Evolutionary conservation across 2,797 vertebrate genomes (phyloP).

Genomic region (Valencia hispanica): DNA sequence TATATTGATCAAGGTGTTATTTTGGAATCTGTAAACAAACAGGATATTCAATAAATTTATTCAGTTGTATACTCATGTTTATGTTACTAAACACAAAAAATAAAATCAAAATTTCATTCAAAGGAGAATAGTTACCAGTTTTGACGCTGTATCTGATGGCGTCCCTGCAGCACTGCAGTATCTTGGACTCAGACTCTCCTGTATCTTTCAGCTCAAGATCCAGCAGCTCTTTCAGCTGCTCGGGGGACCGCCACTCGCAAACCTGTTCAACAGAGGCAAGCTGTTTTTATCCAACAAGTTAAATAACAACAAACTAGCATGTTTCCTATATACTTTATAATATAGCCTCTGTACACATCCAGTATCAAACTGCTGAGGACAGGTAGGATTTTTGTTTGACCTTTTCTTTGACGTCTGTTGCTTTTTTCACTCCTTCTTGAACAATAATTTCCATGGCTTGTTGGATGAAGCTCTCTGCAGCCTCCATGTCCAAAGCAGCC

Average conservation of each 20-base stretch:
- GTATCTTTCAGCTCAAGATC: slow-evolving; percentile 85
- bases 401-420: slow-evolving; percentile 68
- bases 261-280: slow-evolving; percentile 70
- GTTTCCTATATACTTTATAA: background rate
- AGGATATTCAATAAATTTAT: background rate
- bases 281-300: background rate
- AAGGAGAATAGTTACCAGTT: slow-evolving; percentile 76
- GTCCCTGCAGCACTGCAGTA: slow-evolving; percentile 84
- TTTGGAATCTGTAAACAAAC: too few relatives aligned
- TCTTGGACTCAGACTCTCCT: slow-evolving; percentile 80
- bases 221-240: slow-evolving; percentile 81
- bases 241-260: slow-evolving; percentile 85
- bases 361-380: background rate
- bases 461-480: slow-evolving; percentile 84
- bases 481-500: slow-evolving; percentile 69
- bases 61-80: background rate
- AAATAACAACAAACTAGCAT: too few relatives aligned
- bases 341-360: too few relatives aligned
- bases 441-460: slow-evolving; percentile 83
- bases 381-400: slow-evolving; percentile 6
- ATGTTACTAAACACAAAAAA: background rate
- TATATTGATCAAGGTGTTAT: background rate
- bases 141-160: slow-evolving; percentile 88
- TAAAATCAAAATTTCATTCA: background rate
- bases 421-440: slow-evolving; percentile 84